These are phyloP conservation scores for Phycodurus eques DNA, from an alignment of 2,113 vertebrate species.

Conservation along the genomic window DNA sequence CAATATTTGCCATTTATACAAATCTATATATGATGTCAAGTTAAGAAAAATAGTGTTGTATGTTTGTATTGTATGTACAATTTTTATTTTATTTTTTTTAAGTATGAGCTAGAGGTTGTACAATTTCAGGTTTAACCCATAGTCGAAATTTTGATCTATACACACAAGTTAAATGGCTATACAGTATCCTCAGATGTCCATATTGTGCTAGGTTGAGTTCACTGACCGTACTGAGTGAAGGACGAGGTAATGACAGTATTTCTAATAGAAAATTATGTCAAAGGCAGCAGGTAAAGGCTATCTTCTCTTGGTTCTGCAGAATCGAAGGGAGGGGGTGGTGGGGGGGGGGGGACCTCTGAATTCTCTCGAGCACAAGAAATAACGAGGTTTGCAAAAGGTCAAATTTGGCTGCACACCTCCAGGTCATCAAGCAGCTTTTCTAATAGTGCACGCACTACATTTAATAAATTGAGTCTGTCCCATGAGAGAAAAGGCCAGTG, in stretches of 20 bases:
- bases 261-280: constrained; percentile 1
- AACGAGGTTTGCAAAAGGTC: constrained; percentile 26
- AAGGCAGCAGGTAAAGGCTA: constrained; percentile 8
- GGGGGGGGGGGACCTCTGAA: background rate
- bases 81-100: no score
- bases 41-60: no score
- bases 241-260: background rate
- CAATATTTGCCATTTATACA: constrained; percentile 28
- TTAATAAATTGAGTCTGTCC: constrained; percentile 36
- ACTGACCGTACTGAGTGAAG: background rate
- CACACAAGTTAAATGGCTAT: background rate
- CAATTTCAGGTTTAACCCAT: no score
- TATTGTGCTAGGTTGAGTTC: background rate
- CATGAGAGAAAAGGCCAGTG: constrained; percentile 14
- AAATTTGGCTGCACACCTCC: constrained; percentile 18
- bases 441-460: constrained; percentile 23
- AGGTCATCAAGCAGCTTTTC: constrained; percentile 29
- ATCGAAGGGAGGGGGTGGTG: background rate
- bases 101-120: no score
- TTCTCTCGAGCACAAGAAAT: constrained; percentile 16
- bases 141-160: background rate
- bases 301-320: background rate
- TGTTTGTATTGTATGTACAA: no score
- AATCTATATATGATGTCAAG: background rate
- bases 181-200: background rate